Conservation (phyloP, 2,888 invertebrate species). For the Drosophila fulvimacula region DNA sequence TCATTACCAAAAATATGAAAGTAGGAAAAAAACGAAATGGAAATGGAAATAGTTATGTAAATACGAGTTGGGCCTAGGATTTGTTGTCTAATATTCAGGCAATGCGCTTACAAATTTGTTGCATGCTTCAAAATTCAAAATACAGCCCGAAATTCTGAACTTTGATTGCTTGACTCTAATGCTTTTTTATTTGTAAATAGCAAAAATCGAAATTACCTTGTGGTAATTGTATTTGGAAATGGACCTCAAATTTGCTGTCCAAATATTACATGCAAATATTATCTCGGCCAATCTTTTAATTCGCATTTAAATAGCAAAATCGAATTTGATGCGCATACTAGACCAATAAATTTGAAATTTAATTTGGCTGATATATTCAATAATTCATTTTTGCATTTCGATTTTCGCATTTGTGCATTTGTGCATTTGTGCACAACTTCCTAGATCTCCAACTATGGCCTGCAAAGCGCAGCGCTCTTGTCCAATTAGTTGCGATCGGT, state of each 20-base stretch:
- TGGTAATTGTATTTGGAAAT: conserved; percentile 18
- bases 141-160: neutral
- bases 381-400: conserved; percentile 5
- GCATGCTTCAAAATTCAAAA: conserved; percentile 46
- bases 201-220: conserved; percentile 26
- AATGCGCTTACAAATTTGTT: conserved; percentile 34
- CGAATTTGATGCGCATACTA: conserved; percentile 62
- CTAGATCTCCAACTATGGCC: conserved; percentile 40
- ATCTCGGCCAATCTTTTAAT: conserved; percentile 28
- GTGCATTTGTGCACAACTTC: conserved; percentile 7
- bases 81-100: conserved; percentile 5
- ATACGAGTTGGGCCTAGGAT: conserved; percentile 2
- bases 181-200: conserved; percentile 47
- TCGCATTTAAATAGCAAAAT: conserved; percentile 53
- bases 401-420: neutral
- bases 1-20: conserved; percentile 22
- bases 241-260: neutral
- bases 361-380: conserved; percentile 37
- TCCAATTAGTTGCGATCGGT: conserved; percentile 31
- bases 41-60: conserved; percentile 9
- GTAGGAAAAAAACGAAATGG: neutral
- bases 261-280: neutral
- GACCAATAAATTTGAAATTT: conserved; percentile 60
- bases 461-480: conserved; percentile 24
- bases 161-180: conserved; percentile 42